phyloP scores from a whole-genome alignment of 2,888 invertebrate genomes.

The Chrysomela aeneicollis region DNA sequence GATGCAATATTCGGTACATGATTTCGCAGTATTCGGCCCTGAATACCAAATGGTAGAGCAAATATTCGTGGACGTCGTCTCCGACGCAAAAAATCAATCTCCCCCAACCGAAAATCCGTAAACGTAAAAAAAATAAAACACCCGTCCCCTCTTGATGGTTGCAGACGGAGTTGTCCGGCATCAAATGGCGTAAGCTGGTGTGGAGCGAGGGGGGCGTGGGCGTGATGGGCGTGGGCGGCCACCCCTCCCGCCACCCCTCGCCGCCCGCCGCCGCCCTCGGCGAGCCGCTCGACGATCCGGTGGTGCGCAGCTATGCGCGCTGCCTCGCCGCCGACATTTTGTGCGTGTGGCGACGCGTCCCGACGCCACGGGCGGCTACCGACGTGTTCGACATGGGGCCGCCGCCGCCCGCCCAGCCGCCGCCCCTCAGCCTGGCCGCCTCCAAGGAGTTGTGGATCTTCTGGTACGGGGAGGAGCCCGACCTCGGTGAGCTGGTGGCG shows the following conservation, averaged over 20 bases:
- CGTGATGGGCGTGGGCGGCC: slow-evolving; percentile 56
- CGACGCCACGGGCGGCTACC: slow-evolving; percentile 64
- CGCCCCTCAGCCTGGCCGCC: slow-evolving; percentile 83
- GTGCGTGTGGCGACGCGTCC: slow-evolving; percentile 96
- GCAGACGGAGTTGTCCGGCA: slow-evolving; percentile 98
- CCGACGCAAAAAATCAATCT: no score
- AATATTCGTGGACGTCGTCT: no score
- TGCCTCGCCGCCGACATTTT: slow-evolving; percentile 94
- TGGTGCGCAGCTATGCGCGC: slow-evolving; percentile 88
- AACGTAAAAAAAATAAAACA: not conserved
- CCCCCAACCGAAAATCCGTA: not conserved
- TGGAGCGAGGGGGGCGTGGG: slow-evolving; percentile 75
- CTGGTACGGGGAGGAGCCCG: slow-evolving; percentile 99
- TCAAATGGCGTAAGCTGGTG: slow-evolving; percentile 97
- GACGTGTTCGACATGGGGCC: slow-evolving; percentile 60
- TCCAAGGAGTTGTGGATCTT: slow-evolving; percentile 99
- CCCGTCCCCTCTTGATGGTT: slow-evolving; percentile 58
- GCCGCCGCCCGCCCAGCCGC: slow-evolving; percentile 64
- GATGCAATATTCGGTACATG: no score
- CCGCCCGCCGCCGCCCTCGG: slow-evolving; percentile 54
- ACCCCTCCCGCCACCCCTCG: slow-evolving; percentile 48
- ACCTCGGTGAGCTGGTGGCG: slow-evolving; percentile 83
- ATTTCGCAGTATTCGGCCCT: no score
- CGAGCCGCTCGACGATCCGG: slow-evolving; percentile 88
- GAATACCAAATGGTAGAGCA: no score